Base-by-base conservation (phyloP, 1,140 invertebrate species). In the Drosophila setifemur region DNA sequence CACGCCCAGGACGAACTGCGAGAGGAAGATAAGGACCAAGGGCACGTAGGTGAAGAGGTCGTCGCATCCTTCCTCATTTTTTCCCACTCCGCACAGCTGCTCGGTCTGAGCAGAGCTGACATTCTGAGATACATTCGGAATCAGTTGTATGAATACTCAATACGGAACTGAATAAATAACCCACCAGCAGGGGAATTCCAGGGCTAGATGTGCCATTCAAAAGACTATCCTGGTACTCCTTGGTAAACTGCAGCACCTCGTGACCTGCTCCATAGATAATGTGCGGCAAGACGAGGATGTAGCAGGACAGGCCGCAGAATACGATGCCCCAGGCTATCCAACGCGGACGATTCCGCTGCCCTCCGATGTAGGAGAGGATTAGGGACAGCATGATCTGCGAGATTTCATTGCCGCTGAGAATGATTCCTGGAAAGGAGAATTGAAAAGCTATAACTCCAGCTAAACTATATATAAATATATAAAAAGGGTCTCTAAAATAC, bases 391-490 rank as follows among this genome's bases (percentile, higher is more conserved):
- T 64, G 55, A 94, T 94, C 89, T 95, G 93, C 49, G 93, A 94
- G 70, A 95, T 93, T 90, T 95, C 94, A 90, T 95, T 95, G 16
- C 94, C 94, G 39, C 94, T 94, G 5, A 95, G 89, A 37, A 95
- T 92, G 16, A 95, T 91, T 28, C 94, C 94, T 95, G 73, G n/a
- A n/a, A n/a, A n/a, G n/a, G n/a, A n/a, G n/a, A n/a, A n/a, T n/a
- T n/a, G n/a, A n/a, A n/a, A n/a, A n/a, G n/a, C n/a, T n/a, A n/a
- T n/a, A n/a, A n/a, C n/a, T n/a, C n/a, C n/a, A n/a, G n/a, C n/a
- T n/a, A n/a, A n/a, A n/a, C n/a, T n/a, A n/a, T n/a, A n/a, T n/a
- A n/a, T n/a, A n/a, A n/a, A n/a, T n/a, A n/a, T n/a, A n/a, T n/a
- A n/a, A n/a, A n/a, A n/a, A n/a, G n/a, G n/a, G n/a, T n/a, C n/a